Evolutionary conservation across 2,888 invertebrate genomes (phyloP).

Genomic region (Orthosia gracilis): DNA sequence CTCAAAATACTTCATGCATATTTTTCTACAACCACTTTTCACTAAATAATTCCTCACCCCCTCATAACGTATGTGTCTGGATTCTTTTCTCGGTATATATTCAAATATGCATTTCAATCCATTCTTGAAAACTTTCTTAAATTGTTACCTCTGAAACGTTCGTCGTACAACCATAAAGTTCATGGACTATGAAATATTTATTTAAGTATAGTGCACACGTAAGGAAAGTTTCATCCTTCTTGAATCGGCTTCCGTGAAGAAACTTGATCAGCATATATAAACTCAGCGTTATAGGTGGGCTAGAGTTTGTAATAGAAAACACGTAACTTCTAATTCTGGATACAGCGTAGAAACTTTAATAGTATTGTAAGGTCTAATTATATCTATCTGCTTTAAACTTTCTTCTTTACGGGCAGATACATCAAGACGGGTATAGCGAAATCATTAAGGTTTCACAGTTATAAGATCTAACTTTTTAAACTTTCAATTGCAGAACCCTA

Average conservation of each 20-base stretch:
- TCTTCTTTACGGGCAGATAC: not conserved
- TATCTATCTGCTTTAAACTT: not conserved
- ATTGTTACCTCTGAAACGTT: not conserved
- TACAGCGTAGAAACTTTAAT: not conserved
- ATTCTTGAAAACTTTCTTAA: constrained; percentile 5
- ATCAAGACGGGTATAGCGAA: not conserved
- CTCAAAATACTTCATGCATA: constrained; percentile 1
- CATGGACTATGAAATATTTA: not conserved
- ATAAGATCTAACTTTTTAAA: too few species aligned
- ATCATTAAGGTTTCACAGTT: too few species aligned
- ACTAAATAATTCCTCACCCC: constrained; percentile 30
- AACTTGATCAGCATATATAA: constrained; percentile 25
- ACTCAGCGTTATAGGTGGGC: not conserved
- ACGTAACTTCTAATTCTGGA: not conserved
- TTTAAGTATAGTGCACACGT: constrained; percentile 1
- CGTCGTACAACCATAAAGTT: not conserved
- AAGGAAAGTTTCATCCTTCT: not conserved
- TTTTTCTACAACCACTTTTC: not conserved
- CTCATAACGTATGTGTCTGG: constrained; percentile 23
- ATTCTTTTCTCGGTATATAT: constrained; percentile 12
- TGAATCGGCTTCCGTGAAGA: not conserved
- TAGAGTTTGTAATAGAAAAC: constrained; percentile 7
- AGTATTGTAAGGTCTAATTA: not conserved
- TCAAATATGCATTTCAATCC: constrained; percentile 8
- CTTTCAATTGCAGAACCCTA: too few species aligned